Evolutionary conservation across 2,888 invertebrate species (phyloP), one percentile per base, ranked within the genome.

Genomic region (Hirtodrosophila alboralis): DNA sequence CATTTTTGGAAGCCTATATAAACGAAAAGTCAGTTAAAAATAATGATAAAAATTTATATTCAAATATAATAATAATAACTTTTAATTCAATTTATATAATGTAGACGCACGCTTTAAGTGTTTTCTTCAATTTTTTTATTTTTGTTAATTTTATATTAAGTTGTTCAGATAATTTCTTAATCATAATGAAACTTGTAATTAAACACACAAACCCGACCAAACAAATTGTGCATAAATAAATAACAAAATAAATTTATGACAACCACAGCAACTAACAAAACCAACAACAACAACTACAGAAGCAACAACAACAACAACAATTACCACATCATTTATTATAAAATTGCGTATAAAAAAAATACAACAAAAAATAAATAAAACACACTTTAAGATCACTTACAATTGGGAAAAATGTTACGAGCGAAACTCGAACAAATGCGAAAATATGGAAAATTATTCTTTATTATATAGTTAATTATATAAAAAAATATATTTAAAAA

Each of bases 381-480:
- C 89, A 89, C 89, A 89, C 90, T 89, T 89, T 89, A 89, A 89
- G 89, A 89, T 90, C 89, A 90, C 89, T 87, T 74, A 87, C 81
- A 90, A 89, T 89, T 90, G 90, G 90, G 89, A 90, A 89, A 88
- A 90, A 90, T 90, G 88, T 89, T 89, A 84, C 70, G 69, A 70
- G 56, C 62, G 51, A 73, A 67, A 40, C 52, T 49, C 63, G 31
- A 61, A 59, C 48, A 53, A 59, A 40, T 43, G 37, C 44, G 33
- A 66, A 74, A 59, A 70, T 71, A 60, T 67, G 54, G 34, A 66
- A 67, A 65, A 65, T 64, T 66, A 21, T 41, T 60, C 43, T 52
- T 54, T 27, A 54, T 75, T 66, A 73, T 66, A 49, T 40, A 62
- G 38, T 18, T 43, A 53, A 7, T 23, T 6, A 23, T 5, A 52